These are phyloP conservation scores for Cynodonichthys magdalenae DNA, from an alignment of 2,797 vertebrate genomes.

Conservation along the genomic window DNA sequence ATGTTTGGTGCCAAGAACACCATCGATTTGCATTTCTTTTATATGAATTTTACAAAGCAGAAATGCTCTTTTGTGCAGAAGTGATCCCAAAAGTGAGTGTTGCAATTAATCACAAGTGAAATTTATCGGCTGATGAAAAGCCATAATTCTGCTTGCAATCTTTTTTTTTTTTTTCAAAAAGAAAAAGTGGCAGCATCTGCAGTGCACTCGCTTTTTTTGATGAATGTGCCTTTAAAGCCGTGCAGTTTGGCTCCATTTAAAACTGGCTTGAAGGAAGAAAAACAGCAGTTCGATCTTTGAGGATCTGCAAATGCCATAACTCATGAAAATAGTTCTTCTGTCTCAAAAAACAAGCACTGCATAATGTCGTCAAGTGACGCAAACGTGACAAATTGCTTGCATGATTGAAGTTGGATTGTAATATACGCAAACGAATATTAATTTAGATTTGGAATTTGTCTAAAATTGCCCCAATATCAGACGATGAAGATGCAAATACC, in stretches of 20 bases:
- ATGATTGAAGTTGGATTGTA: constrained; percentile 53
- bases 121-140: constrained; percentile 90
- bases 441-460: constrained; percentile 48
- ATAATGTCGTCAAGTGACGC: constrained; percentile 59
- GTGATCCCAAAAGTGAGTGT: constrained; percentile 87
- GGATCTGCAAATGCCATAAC: constrained; percentile 83
- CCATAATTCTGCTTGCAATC: constrained; percentile 85
- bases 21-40: constrained; percentile 90
- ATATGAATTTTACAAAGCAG: constrained; percentile 88
- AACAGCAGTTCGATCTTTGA: constrained; percentile 81
- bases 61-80: constrained; percentile 87
- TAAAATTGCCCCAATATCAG: constrained; percentile 22
- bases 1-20: constrained; percentile 90
- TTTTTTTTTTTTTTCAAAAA: constrained; percentile 61
- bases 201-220: constrained; percentile 81
- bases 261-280: constrained; percentile 83
- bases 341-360: constrained; percentile 75
- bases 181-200: constrained; percentile 86
- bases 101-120: constrained; percentile 91
- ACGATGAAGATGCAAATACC: constrained; percentile 30
- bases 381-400: constrained; percentile 48
- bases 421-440: constrained; percentile 49
- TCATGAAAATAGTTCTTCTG: constrained; percentile 83
- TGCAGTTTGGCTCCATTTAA: constrained; percentile 85
- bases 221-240: constrained; percentile 87